Conservation (phyloP, 2,888 invertebrate genomes). For the Pterostichus niger region DNA sequence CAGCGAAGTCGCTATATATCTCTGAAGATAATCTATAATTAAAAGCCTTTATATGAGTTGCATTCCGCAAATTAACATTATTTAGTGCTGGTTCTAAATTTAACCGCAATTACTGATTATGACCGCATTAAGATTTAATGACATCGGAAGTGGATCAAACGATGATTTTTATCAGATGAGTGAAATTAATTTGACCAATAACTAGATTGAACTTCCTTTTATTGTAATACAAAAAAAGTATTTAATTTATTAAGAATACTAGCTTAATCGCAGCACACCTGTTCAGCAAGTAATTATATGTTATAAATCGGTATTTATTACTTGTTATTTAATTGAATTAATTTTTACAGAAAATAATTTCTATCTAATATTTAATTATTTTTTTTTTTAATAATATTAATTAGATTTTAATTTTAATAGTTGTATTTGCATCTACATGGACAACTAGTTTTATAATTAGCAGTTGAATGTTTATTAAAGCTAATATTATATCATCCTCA, state of each 20-base stretch:
- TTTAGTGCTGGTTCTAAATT: slow-evolving; percentile 18
- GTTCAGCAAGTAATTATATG: not conserved
- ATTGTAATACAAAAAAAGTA: not conserved
- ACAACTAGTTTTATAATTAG: too few relatives aligned
- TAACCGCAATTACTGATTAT: slow-evolving; percentile 35
- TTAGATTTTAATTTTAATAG: too few relatives aligned
- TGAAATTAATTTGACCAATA: slow-evolving; percentile 2
- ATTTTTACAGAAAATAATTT: too few relatives aligned
- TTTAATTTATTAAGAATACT: not conserved
- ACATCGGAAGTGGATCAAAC: slow-evolving; percentile 12
- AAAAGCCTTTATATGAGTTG: slow-evolving; percentile 33
- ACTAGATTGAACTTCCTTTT: slow-evolving; percentile 5
- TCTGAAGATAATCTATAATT: slow-evolving; percentile 40
- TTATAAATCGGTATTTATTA: not conserved
- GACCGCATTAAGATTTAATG: slow-evolving; percentile 8
- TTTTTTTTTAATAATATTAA: too few relatives aligned
- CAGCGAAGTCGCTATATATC: slow-evolving; percentile 5
- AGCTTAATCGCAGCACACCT: not conserved
- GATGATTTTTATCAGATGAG: not conserved
- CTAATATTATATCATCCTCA: too few relatives aligned
- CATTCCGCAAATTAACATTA: slow-evolving; percentile 41
- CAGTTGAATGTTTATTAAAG: too few relatives aligned
- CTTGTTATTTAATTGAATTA: too few relatives aligned
- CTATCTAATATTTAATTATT: too few relatives aligned
- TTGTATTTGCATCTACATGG: too few relatives aligned